Evolutionary conservation across 2,888 invertebrate genomes (phyloP), one percentile per base, ranked within the genome.

Genomic region (Mesodorylaimus sp.): DNA sequence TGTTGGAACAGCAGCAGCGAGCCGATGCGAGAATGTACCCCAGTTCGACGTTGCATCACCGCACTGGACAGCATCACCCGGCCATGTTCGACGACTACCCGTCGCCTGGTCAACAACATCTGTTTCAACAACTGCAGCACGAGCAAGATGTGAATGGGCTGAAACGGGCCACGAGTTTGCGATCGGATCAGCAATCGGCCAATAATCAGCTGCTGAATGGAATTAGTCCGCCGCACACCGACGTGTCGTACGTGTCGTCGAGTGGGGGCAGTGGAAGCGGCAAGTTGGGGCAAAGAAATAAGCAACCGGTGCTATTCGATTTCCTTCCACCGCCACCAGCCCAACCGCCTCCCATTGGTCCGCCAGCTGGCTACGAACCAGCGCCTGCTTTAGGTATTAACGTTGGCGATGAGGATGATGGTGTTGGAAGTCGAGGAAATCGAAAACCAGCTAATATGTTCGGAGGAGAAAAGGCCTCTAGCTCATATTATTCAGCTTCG

Each of bases 281-380:
- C 19, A 48, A 10, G 47, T 3, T 7, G 3, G 47, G 47, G 23
- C 13, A 29, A 24, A 24, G 47, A 5, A 16, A 19, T n/a, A 7
- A 27, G 19, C 5, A 3, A 37, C 50, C 50, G 21, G n/a, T 19
- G 16, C 27, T 50, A 19, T 21, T 50, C 37, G 50, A 50, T 28
- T 50, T 50, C 27, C 5, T 50, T 2, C 50, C 50, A 10, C 50
- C 50, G 50, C 50, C 50, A 3, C 50, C 50, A 10, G 38, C 16
- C 5, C 37, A 36, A 24, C 48, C 50, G 10, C 50, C 50, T 7
- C 41, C 32, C 10, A 32, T 32, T 16, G 32, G 16, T 32, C 32
- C 32, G 32, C 10, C 32, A 16, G 16, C 16, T 10, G 32, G 16
- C 32, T 10, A 32, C 16, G 16, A 32, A 13, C 32, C n/a, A n/a